These are phyloP conservation scores for Silurus lanzhouensis DNA, from an alignment of 2,797 vertebrate species.

Conservation along the genomic window DNA sequence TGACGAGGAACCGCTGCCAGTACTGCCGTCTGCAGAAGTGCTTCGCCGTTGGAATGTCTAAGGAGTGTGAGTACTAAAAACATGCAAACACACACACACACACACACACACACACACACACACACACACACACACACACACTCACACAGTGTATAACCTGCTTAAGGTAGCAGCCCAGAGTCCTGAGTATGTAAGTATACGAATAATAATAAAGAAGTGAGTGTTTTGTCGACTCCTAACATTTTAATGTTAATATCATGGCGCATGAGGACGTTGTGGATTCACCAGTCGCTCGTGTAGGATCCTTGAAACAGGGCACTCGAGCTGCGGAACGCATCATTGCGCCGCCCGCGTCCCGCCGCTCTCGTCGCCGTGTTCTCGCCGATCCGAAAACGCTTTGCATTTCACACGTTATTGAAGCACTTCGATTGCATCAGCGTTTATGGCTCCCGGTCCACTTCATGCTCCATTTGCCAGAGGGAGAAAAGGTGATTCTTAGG, in stretches of 20 bases:
- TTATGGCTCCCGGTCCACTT: conserved; percentile 66
- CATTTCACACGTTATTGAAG: conserved; percentile 73
- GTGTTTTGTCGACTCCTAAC: neutral
- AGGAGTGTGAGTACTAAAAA: conserved; percentile 89
- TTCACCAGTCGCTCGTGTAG: conserved; percentile 14
- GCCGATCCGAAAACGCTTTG: conserved; percentile 61
- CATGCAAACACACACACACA: neutral
- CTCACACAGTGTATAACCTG: neutral
- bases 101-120: conserved; percentile 10
- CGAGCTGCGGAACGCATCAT: conserved; percentile 38
- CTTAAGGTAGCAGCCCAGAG: neutral
- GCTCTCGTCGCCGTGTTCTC: conserved; percentile 27
- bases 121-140: neutral
- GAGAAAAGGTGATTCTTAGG: conserved; percentile 51
- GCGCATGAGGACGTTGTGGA: conserved; percentile 22
- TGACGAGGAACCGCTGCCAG: conserved; percentile 96
- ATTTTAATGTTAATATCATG: neutral
- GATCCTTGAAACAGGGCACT: conserved; percentile 40
- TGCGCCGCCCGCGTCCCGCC: conserved; percentile 13
- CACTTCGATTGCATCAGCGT: conserved; percentile 72
- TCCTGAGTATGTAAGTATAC: neutral
- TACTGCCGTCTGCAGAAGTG: conserved; percentile 97
- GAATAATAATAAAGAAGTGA: neutral
- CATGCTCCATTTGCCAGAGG: conserved; percentile 63
- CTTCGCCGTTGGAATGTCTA: conserved; percentile 97